A percentile compares a stretch with the other conserved stretches of the same genome.
These are phyloP conservation scores for Ceryle rudis DNA, from an alignment of 2,797 vertebrate genomes.

Conservation along the genomic window DNA sequence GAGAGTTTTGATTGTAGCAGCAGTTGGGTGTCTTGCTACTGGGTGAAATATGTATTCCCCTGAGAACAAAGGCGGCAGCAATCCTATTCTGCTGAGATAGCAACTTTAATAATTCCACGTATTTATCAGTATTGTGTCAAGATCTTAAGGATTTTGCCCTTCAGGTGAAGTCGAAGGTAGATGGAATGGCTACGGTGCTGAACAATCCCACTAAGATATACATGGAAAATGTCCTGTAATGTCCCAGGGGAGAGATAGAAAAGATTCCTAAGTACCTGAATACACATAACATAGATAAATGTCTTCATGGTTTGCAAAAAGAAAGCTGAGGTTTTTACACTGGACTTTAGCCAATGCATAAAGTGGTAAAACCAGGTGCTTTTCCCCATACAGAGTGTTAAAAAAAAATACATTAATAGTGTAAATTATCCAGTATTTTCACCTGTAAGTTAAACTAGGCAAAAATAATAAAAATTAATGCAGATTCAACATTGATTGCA, in stretches of 20 bases:
- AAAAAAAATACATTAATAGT: constrained; percentile 22
- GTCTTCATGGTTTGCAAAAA: constrained; percentile 50
- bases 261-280: constrained; percentile 65
- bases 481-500: background rate
- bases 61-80: constrained; percentile 79
- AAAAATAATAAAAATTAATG: background rate
- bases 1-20: constrained; percentile 78
- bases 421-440: constrained; percentile 25
- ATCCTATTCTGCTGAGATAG: constrained; percentile 79
- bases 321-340: background rate
- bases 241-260: constrained; percentile 66
- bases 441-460: constrained; percentile 33
- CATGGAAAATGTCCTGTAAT: constrained; percentile 72
- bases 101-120: constrained; percentile 83
- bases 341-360: constrained; percentile 35
- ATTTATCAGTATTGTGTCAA: constrained; percentile 83
- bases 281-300: constrained; percentile 73
- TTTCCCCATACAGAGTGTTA: background rate
- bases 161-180: constrained; percentile 77
- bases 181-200: constrained; percentile 72
- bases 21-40: constrained; percentile 79
- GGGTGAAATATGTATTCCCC: constrained; percentile 82
- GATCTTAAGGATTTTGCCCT: constrained; percentile 81
- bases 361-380: constrained; percentile 1
- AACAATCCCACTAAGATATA: constrained; percentile 74